Base-by-base conservation (phyloP, 2,888 invertebrate genomes). In the Xanthia icteritia region DNA sequence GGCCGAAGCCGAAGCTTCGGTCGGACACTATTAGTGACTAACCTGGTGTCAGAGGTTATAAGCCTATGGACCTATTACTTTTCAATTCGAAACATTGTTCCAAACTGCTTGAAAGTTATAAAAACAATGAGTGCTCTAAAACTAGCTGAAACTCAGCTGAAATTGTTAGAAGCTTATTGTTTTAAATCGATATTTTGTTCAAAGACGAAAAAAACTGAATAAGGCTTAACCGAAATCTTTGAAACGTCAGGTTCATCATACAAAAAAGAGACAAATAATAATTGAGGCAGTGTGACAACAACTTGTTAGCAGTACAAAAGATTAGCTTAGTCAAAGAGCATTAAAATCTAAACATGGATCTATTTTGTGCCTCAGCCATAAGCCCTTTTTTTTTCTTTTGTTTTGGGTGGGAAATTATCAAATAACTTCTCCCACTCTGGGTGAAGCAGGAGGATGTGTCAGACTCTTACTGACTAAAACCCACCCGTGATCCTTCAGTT, bases 321-420 rank as follows among this genome's bases (percentile, higher is more conserved):
- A 68, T 71, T 54, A 80, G 36, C n/a, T 17, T 27, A 58, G 23
- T 36, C 42, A 78, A 78, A 71, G 4, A 71, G 48, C 27, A 58
- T 58, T 58, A 51, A 58, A 42, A 23, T 27, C 17, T 51, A 36
- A 58, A 56, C 63, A 23, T 31, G 31, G 31, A 71, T 51, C 4
- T 71, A 64, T 51, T 27, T 54, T 36, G n/a, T 45, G 15, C 15
- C 2, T 60, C 48, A 36, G 8, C 23, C 42, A 17, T 51, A 77
- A 54, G 27, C 31, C 23, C n/a, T n/a, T n/a, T n/a, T n/a, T n/a
- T n/a, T n/a, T n/a, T n/a, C n/a, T n/a, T n/a, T n/a, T n/a, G n/a
- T n/a, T n/a, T n/a, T n/a, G n/a, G n/a, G n/a, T n/a, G n/a, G n/a
- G n/a, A n/a, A n/a, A n/a, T n/a, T n/a, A n/a, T n/a, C n/a, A n/a